Evolutionary conservation across 2,888 invertebrate species (phyloP), one percentile per base, ranked within the genome.

Genomic region (Epicampocera succincta): DNA sequence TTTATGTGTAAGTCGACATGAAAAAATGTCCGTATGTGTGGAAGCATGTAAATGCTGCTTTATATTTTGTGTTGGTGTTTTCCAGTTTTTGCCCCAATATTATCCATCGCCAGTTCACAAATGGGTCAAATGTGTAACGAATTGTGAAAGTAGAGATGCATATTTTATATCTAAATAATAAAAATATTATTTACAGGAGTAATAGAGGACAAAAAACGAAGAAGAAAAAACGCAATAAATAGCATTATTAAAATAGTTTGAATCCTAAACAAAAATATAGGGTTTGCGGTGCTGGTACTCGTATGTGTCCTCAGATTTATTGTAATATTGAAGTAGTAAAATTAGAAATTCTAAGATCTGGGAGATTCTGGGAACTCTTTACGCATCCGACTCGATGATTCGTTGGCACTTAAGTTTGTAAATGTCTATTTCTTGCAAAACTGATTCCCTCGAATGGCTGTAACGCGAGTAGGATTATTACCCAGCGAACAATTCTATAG

Each of bases 91-190:
- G 21, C 19, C n/a, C 17, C 29, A 8, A 15, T 63, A 44, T 46
- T 54, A 61, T 19, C 40, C 65, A 50, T 52, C 38, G 9, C 15
- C 17, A 25, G 11, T 48, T 69, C 60, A 46, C 29, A 82, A 82
- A 78, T 82, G 60, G 82, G 78, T 78, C 78, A 82, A 78, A 58
- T 65, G 65, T 74, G 82, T 52, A 63, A 63, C 52, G 46, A 81
- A 73, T 77, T 74, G 63, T 81, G 38, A 73, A 68, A 21, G 46
- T 73, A 63, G 42, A 77, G 19, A 46, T 40, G 44, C 40, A n/a
- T 29, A 12, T 44, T 33, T 54, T 44, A 13, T 6, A n/a, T 1
- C 21, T n/a, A 46, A 38, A 15, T 25, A 0, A 12, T 8, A 33
- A 58, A 12, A 44, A 25, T 19, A 65, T 61, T 58, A 58, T 29